Conservation (phyloP, 2,888 invertebrate species). For the Leucoma salicis region DNA sequence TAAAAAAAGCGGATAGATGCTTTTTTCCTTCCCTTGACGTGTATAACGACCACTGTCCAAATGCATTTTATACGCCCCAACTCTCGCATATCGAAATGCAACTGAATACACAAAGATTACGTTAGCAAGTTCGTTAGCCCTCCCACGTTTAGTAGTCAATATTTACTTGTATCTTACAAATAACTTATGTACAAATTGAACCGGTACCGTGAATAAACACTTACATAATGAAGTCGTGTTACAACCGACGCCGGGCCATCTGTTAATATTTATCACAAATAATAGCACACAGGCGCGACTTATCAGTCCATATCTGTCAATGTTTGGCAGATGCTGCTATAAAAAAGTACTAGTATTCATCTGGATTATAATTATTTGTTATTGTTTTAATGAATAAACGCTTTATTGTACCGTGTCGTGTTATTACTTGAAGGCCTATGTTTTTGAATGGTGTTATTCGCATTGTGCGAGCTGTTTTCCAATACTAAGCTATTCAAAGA, state of each 20-base stretch:
- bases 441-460: slow-evolving; percentile 62
- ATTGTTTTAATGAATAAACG: slow-evolving; percentile 30
- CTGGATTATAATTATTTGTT: slow-evolving; percentile 33
- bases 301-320: slow-evolving; percentile 68
- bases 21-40: too few relatives aligned
- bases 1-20: too few relatives aligned
- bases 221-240: slow-evolving; percentile 51
- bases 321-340: slow-evolving; percentile 58
- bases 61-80: too few relatives aligned
- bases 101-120: slow-evolving; percentile 11
- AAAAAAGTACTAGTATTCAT: slow-evolving; percentile 45
- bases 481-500: slow-evolving; percentile 68
- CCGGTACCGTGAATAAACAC: slow-evolving; percentile 47
- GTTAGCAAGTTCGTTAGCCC: slow-evolving; percentile 34
- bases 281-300: slow-evolving; percentile 48
- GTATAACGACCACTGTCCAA: too few relatives aligned
- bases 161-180: slow-evolving; percentile 31
- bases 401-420: slow-evolving; percentile 21
- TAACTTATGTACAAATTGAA: slow-evolving; percentile 41
- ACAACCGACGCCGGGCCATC: slow-evolving; percentile 48
- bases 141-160: slow-evolving; percentile 35
- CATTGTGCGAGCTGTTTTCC: slow-evolving; percentile 70
- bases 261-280: slow-evolving; percentile 76
- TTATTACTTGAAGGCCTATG: slow-evolving; percentile 5
- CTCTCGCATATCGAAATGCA: background rate